These are phyloP conservation scores for Mastigias papua DNA, from an alignment of 30 jellyfish, hydroid and myxozoan species.

Conservation along the genomic window DNA sequence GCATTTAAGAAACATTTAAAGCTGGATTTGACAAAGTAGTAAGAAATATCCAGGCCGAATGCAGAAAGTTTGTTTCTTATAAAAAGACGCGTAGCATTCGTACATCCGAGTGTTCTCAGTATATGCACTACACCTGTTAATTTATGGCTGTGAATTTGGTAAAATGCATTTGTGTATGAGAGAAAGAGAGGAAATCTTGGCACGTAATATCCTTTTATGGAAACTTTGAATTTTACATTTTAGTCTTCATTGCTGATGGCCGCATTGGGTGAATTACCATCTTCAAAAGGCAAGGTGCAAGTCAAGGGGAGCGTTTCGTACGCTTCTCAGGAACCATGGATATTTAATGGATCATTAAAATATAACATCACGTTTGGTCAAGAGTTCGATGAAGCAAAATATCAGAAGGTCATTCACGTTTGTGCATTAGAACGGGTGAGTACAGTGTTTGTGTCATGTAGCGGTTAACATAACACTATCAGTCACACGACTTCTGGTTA, in stretches of 20 bases:
- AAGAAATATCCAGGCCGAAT: too few species aligned
- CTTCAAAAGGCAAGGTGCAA: conserved; percentile 58
- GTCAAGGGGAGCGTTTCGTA: conserved; percentile 88
- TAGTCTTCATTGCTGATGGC: conserved; percentile 96
- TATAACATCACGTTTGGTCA: conserved; percentile 94
- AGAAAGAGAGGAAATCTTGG: too few species aligned
- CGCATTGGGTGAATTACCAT: conserved; percentile 85
- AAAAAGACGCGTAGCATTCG: too few species aligned
- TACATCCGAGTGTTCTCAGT: too few species aligned
- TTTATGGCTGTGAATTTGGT: too few species aligned
- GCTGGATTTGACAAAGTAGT: too few species aligned
- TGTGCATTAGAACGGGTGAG: conserved; percentile 92
- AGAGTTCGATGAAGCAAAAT: conserved; percentile 82
- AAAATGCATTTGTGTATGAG: too few species aligned
- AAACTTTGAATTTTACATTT: not conserved
- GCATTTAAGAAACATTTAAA: too few species aligned
- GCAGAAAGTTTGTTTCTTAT: too few species aligned
- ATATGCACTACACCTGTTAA: too few species aligned
- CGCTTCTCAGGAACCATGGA: conserved; percentile 94
- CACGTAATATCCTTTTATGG: not conserved
- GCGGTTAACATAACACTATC: not conserved
- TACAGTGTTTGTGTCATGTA: not conserved
- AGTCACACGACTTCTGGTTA: too few species aligned
- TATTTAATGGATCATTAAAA: conserved; percentile 88
- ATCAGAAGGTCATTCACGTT: conserved; percentile 76